Evolutionary conservation across 1,140 invertebrate genomes (phyloP), one percentile per base, ranked within the genome.

Genomic region (Habropoda laboriosa): DNA sequence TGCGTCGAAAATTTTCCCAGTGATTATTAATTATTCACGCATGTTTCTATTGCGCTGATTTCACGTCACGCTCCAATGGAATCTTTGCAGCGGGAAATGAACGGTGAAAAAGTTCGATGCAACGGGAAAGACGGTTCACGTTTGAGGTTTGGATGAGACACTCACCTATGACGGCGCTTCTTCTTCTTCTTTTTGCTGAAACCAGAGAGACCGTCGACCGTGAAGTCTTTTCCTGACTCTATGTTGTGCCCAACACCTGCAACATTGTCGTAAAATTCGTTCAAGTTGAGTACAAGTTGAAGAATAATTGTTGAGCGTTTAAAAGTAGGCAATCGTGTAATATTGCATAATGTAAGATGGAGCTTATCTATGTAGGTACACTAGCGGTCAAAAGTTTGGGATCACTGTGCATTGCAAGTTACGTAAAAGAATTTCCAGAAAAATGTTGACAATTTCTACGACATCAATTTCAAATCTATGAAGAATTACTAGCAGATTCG

Each of bases 171-270:
- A 89, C 97, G 95, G 90, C 97, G 95, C 91, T 98, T 97, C 94
- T 98, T 98, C 94, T 98, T 98, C 92, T 98, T 98, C 94, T 98
- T 97, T 91, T 97, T 97, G 84, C 95, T 96, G 93, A 96, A 97
- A 67, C 95, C 95, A 57, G 95, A 95, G 81, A 97, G 93, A 24
- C 95, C 95, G 90, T 97, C 96, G 51, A 96, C 94, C 49, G 95
- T 95, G 90, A 96, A 96, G 83, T 96, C 96, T 91, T 97, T 96
- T 71, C 93, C 93, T 38, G 94, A 93, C 68, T 95, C 95, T 87
- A 95, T 93, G 80, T 91, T 90, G 81, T 95, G 94, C 18, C 89
- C 90, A 38, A 94, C 87, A 78, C 93, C 95, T 95, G 93, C 32
- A 87, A 76, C 60, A 85, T 51, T 57, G 72, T 42, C 38, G 24